A percentile compares a stretch with the other conserved stretches of the same genome.
Conservation (phyloP, 2,113 vertebrate genomes). For the Hyla sarda region DNA sequence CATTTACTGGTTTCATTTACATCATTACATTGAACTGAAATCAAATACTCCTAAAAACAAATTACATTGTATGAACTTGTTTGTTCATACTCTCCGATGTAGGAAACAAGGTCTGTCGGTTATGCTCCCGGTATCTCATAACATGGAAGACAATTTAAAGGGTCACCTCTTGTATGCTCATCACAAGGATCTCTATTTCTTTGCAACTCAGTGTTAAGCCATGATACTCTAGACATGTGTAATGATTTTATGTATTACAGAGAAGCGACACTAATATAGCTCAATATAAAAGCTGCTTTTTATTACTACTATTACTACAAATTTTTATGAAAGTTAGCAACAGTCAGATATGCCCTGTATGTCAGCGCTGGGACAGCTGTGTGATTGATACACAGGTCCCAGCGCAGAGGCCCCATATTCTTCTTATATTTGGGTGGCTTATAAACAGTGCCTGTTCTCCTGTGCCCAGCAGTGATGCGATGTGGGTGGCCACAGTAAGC, state of each 20-base stretch:
- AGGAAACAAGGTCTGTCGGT: conserved; percentile 81
- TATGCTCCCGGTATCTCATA: conserved; percentile 67
- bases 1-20: conserved; percentile 86
- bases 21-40: conserved; percentile 85
- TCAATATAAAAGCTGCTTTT: no score
- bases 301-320: no score
- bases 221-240: background rate
- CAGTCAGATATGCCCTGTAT: no score
- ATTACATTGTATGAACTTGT: conserved; percentile 91
- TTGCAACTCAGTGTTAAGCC: background rate
- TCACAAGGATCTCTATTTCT: conserved; percentile 9
- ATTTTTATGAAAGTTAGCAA: no score
- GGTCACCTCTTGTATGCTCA: conserved; percentile 39
- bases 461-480: no score
- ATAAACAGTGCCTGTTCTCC: no score
- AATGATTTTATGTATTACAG: background rate
- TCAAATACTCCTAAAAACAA: conserved; percentile 84
- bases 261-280: no score
- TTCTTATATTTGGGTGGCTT: no score
- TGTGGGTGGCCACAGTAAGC: no score
- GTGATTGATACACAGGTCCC: no score
- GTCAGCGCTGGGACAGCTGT: no score
- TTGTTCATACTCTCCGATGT: conserved; percentile 85
- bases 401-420: no score
- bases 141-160: conserved; percentile 58